Conservation (phyloP, 1,140 invertebrate genomes). For the Zaprionus davidi region DNA sequence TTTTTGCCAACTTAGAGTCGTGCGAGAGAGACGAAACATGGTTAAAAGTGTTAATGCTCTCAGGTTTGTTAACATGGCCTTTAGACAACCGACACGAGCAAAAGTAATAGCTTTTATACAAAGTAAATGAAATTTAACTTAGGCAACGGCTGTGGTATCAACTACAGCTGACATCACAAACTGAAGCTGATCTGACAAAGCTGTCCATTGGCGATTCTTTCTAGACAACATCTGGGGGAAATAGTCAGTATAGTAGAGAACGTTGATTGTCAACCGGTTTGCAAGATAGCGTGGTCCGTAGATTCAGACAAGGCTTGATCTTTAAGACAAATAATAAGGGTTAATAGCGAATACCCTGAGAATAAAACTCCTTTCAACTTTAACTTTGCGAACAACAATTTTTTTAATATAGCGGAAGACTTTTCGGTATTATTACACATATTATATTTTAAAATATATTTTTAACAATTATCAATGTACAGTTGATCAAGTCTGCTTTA, state of each 20-base stretch:
- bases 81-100: constrained; percentile 33
- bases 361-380: neutral
- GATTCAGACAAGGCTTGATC: neutral
- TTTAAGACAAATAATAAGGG: neutral
- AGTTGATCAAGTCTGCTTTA: no score
- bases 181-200: constrained; percentile 21
- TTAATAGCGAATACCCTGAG: constrained; percentile 14
- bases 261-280: constrained; percentile 48
- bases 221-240: constrained; percentile 51
- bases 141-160: constrained; percentile 11
- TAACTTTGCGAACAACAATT: neutral
- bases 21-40: constrained; percentile 40
- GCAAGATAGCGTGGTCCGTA: neutral
- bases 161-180: constrained; percentile 36
- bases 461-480: no score
- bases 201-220: constrained; percentile 53
- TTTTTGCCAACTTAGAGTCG: neutral
- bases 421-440: neutral
- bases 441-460: no score
- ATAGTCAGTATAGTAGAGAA: constrained; percentile 19
- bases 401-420: neutral
- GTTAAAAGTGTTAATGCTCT: constrained; percentile 58
- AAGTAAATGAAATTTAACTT: constrained; percentile 16
- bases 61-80: constrained; percentile 64
- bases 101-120: neutral